Evolutionary conservation across 2,797 vertebrate genomes (phyloP).

Genomic region (Hypotaenidia okinawae): DNA sequence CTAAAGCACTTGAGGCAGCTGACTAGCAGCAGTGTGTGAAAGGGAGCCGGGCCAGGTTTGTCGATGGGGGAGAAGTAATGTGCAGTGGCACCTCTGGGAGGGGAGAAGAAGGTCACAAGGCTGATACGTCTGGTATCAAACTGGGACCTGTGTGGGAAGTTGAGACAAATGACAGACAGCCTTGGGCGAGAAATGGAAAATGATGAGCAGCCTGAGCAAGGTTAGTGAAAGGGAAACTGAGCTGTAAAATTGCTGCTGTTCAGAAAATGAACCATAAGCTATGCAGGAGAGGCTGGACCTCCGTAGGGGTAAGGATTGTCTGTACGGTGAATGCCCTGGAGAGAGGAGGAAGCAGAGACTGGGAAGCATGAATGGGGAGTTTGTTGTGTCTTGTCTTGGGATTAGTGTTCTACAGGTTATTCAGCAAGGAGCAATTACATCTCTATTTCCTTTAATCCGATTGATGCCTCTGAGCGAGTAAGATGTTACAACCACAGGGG

Average conservation of each 20-base stretch:
- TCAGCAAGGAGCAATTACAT: neutral
- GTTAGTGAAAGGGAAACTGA: neutral
- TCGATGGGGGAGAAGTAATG: neutral
- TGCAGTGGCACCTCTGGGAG: neutral
- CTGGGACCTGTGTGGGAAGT: neutral
- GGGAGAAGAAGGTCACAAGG: neutral
- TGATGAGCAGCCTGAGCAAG: neutral
- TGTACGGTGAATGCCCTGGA: neutral
- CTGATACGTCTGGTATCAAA: neutral
- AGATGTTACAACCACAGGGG: neutral
- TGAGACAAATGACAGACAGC: neutral
- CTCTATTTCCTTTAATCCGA: neutral
- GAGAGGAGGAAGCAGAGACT: neutral
- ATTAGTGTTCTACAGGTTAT: neutral
- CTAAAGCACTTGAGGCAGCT: neutral
- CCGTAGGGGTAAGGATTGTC: neutral
- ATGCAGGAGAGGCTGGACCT: neutral
- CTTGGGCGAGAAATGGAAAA: neutral
- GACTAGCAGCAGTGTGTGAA: neutral
- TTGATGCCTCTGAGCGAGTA: neutral
- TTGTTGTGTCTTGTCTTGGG: neutral
- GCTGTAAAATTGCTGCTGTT: neutral
- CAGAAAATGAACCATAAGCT: neutral
- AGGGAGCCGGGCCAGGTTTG: neutral
- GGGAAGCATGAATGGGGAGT: neutral